These are phyloP conservation scores for Drosophila pallidifrons DNA, from an alignment of 1,140 invertebrate genomes.

Conservation along the genomic window DNA sequence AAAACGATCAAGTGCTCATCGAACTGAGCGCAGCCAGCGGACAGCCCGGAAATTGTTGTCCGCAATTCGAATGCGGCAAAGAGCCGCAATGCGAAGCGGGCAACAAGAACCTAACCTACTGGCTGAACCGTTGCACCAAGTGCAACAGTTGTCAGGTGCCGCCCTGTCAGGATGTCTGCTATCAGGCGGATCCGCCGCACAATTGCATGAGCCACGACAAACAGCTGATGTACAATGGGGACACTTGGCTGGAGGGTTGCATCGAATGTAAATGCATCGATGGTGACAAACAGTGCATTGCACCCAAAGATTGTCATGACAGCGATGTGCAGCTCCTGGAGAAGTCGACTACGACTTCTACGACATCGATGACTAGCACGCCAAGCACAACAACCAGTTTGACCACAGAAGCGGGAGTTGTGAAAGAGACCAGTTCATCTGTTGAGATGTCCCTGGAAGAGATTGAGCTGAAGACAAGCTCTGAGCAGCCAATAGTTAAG, in stretches of 20 bases:
- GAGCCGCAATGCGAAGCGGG: constrained; percentile 42
- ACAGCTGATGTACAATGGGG: constrained; percentile 38
- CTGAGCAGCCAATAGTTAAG: too few relatives aligned
- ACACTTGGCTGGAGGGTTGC: constrained; percentile 57
- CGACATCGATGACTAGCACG: neutral
- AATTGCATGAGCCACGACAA: constrained; percentile 43
- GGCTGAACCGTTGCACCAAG: constrained; percentile 45
- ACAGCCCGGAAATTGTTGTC: constrained; percentile 66
- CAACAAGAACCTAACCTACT: constrained; percentile 27
- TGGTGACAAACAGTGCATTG: constrained; percentile 27
- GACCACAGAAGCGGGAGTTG: constrained; percentile 6
- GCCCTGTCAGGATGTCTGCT: constrained; percentile 9
- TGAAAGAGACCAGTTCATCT: neutral
- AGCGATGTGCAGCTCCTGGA: neutral
- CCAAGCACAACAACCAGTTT: neutral
- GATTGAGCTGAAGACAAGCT: neutral
- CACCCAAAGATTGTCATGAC: neutral
- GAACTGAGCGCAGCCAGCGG: constrained; percentile 40
- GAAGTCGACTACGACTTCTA: neutral
- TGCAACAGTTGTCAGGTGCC: constrained; percentile 53
- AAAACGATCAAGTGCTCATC: constrained; percentile 36
- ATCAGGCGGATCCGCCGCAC: neutral
- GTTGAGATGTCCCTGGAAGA: neutral
- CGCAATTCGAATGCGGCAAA: constrained; percentile 50
- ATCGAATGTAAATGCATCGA: constrained; percentile 44